phyloP scores from a whole-genome alignment of 2,888 invertebrate genomes.

The Drosophila bunnanda region DNA sequence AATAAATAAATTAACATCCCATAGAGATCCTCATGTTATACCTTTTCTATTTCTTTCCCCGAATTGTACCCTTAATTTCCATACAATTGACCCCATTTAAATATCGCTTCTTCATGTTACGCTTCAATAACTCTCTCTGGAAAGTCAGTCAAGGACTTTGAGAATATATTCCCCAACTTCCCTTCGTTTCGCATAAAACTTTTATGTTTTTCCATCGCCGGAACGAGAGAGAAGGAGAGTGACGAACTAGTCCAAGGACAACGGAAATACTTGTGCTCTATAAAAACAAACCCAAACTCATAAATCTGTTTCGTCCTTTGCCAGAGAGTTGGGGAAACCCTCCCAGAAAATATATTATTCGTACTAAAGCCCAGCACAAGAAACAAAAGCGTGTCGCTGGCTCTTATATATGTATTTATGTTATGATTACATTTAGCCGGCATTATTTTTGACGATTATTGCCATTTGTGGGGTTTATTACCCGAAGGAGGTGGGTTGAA shows the following conservation, averaged over 20 bases:
- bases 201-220: conserved; percentile 35
- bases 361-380: conserved; percentile 9
- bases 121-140: conserved; percentile 26
- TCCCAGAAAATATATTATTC: conserved; percentile 13
- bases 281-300: conserved; percentile 56
- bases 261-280: conserved; percentile 59
- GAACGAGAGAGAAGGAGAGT: neutral
- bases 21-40: neutral
- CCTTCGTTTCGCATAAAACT: conserved; percentile 31
- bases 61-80: neutral
- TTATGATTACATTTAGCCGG: conserved; percentile 58
- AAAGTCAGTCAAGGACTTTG: conserved; percentile 32
- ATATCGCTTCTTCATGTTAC: conserved; percentile 23
- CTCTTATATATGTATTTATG: conserved; percentile 36
- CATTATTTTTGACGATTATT: conserved; percentile 66
- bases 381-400: conserved; percentile 28
- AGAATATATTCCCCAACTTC: conserved; percentile 33
- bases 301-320: conserved; percentile 56
- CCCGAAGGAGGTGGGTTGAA: conserved; percentile 1
- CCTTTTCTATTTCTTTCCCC: too few species aligned
- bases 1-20: neutral
- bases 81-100: conserved; percentile 26
- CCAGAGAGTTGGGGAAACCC: conserved; percentile 32
- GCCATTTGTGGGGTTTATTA: conserved; percentile 48
- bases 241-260: conserved; percentile 59